Evolutionary conservation across 2,888 invertebrate species (phyloP), one percentile per base, ranked within the genome.

Genomic region (Drosophila mayaguana): DNA sequence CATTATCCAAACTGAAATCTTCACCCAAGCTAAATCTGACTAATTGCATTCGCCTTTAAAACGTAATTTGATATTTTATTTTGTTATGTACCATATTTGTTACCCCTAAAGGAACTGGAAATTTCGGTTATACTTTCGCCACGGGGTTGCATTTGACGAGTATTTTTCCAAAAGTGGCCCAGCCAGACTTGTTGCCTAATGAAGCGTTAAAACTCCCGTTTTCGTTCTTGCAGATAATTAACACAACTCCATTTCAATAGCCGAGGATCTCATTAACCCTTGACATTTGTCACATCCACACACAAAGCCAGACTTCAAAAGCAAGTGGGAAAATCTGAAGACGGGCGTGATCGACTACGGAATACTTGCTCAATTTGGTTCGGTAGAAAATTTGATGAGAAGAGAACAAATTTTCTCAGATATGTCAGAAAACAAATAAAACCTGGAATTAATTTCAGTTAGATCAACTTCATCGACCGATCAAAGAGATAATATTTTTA

Each of bases 191-290:
- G 43, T 79, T 68, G 74, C 68, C 79, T 87, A 84, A 89, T 84
- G 84, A 89, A 84, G 89, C 84, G 88, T 81, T 61, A 79, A 89
- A 89, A 79, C 69, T 80, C 57, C 42, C 60, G 76, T 71, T 50
- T 43, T 78, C 70, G 53, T 54, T 72, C 79, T 83, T 73, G 66
- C 71, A 65, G 79, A 89, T 84, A 84, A 84, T 84, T 84, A 89
- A 89, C 84, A 79, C 81, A 89, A 89, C 72, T 81, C 76, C 69
- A 40, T 74, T 83, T 72, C 67, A 63, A 69, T 76, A 51, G 66
- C 51, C 71, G 55, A 53, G 84, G 77, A 73, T 87, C 81, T 77
- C 84, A 87, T 84, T 84, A 84, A 87, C 84, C 84, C 89, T 87
- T 89, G 80, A 65, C 89, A 87, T 85, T 89, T 85, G 89, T 83